Conservation (phyloP, 2,888 invertebrate genomes). For the Cremastobaeus sp. region DNA sequence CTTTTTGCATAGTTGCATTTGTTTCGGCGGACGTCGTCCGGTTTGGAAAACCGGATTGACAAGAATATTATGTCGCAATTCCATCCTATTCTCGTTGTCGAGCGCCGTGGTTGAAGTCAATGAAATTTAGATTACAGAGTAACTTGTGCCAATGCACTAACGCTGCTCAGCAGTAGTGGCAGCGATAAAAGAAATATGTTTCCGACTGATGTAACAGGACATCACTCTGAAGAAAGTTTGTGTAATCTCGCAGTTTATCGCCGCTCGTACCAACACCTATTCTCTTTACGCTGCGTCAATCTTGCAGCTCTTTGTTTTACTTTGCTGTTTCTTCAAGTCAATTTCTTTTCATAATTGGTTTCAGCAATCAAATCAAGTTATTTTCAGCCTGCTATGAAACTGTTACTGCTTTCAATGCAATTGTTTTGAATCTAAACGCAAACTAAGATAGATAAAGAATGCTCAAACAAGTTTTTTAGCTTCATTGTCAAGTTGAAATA, state of each 20-base stretch:
- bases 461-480: too few relatives aligned
- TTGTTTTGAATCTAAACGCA: too few relatives aligned
- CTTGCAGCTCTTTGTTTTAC: slow-evolving; percentile 21
- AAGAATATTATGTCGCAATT: slow-evolving; percentile 35
- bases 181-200: slow-evolving; percentile 52
- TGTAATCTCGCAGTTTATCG: slow-evolving; percentile 45
- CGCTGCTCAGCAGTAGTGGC: slow-evolving; percentile 45
- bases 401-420: too few relatives aligned
- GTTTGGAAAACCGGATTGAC: slow-evolving; percentile 43
- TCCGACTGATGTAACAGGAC: slow-evolving; percentile 73
- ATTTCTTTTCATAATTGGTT: slow-evolving; percentile 26
- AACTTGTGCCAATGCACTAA: slow-evolving; percentile 8
- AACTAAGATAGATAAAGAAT: too few relatives aligned
- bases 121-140: slow-evolving; percentile 49
- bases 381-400: too few relatives aligned
- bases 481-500: too few relatives aligned
- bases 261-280: slow-evolving; percentile 20
- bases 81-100: slow-evolving; percentile 23
- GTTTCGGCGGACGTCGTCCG: slow-evolving; percentile 30
- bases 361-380: neutral
- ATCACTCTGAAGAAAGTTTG: slow-evolving; percentile 63
- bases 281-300: slow-evolving; percentile 12
- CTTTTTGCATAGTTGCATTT: slow-evolving; percentile 31
- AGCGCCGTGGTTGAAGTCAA: slow-evolving; percentile 30
- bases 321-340: slow-evolving; percentile 8